Evolutionary conservation across 2,888 invertebrate genomes (phyloP).

Genomic region (Archips crataeganus): DNA sequence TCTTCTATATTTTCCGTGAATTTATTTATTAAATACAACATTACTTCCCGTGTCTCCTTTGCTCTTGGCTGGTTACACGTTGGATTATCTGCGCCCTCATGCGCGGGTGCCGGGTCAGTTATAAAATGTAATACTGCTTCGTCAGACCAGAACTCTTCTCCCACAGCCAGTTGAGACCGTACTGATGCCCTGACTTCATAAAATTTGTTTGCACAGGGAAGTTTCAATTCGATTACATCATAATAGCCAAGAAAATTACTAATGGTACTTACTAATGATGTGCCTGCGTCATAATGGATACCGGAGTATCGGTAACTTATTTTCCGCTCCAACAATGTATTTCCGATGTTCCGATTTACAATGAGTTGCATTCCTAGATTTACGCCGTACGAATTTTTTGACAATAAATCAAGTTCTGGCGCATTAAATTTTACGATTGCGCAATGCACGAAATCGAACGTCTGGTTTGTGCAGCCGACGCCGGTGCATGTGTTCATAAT

Average conservation of each 20-base stretch:
- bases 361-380: too few relatives aligned
- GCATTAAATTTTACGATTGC: accelerated
- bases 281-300: neutral
- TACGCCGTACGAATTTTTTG: neutral
- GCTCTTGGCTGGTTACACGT: neutral
- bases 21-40: neutral
- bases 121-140: neutral
- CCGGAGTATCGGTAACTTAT: neutral
- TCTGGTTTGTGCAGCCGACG: neutral
- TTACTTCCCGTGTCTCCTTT: neutral
- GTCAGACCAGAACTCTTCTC: neutral
- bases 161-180: neutral
- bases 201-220: neutral
- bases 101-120: neutral
- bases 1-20: neutral
- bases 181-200: neutral
- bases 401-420: neutral
- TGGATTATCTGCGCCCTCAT: neutral
- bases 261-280: too few relatives aligned
- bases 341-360: too few relatives aligned
- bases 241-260: too few relatives aligned
- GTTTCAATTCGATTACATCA: neutral
- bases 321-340: too few relatives aligned
- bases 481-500: neutral
- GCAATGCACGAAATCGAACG: neutral